Evolutionary conservation across 2,113 vertebrate species (phyloP).

Genomic region (Zingel zingel): DNA sequence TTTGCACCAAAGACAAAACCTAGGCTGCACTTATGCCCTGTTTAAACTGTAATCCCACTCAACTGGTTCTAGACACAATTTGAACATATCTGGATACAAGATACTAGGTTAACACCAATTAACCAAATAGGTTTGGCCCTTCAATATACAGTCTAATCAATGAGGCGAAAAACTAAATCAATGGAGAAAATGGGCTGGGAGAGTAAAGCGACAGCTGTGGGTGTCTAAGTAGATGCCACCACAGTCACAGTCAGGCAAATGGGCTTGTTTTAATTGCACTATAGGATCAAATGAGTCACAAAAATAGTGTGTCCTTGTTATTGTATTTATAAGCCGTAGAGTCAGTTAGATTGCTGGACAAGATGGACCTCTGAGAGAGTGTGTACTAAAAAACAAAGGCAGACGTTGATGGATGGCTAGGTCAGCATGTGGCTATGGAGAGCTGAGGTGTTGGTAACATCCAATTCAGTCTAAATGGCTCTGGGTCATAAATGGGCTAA

Average conservation of each 20-base stretch:
- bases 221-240: constrained; percentile 65
- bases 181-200: constrained; percentile 57
- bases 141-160: constrained; percentile 55
- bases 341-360: constrained; percentile 66
- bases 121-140: constrained; percentile 31
- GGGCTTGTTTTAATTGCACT: constrained; percentile 62
- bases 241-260: constrained; percentile 53
- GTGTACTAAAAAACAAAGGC: constrained; percentile 77
- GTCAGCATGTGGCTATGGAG: constrained; percentile 72
- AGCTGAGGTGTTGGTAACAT: constrained; percentile 80
- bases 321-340: constrained; percentile 73
- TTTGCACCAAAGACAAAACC: neutral
- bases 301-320: constrained; percentile 75
- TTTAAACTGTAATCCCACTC: neutral
- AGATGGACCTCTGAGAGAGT: constrained; percentile 70
- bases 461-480: constrained; percentile 82
- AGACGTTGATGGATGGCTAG: constrained; percentile 76
- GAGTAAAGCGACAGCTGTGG: constrained; percentile 14
- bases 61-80: constrained; percentile 4
- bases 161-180: constrained; percentile 54
- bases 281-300: constrained; percentile 47
- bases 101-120: constrained; percentile 37
- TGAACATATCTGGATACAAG: constrained; percentile 12
- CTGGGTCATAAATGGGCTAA: constrained; percentile 80
- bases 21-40: too few relatives aligned